Evolutionary conservation across 2,113 vertebrate genomes (phyloP).

Genomic region (Noctilio leporinus): DNA sequence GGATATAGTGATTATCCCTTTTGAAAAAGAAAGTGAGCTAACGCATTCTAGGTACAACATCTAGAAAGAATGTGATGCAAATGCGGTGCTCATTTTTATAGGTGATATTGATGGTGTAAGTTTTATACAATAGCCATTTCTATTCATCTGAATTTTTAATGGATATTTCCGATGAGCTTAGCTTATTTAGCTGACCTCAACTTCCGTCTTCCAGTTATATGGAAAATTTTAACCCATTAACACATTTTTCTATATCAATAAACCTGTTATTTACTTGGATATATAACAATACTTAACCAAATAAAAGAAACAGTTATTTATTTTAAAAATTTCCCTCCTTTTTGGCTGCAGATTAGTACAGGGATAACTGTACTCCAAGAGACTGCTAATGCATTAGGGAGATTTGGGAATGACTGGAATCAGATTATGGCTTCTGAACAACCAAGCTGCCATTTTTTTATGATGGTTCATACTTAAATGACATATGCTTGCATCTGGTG

Average conservation of each 20-base stretch:
- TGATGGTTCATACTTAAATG: conserved; percentile 94
- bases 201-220: not conserved
- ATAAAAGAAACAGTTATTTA: conserved; percentile 32
- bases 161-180: conserved; percentile 1
- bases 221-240: conserved; percentile 27
- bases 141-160: conserved; percentile 50
- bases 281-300: not conserved
- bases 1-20: conserved; percentile 28
- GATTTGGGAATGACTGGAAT: conserved; percentile 76
- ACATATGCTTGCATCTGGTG: conserved; percentile 87
- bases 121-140: conserved; percentile 5
- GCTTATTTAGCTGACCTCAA: not conserved
- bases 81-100: not conserved
- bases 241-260: not conserved
- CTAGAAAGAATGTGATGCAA: not conserved
- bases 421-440: conserved; percentile 88
- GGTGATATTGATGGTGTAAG: not conserved
- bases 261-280: conserved; percentile 1
- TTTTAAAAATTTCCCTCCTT: conserved; percentile 40
- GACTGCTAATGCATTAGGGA: conserved; percentile 74
- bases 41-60: not conserved
- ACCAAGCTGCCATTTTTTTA: conserved; percentile 95
- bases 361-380: conserved; percentile 48
- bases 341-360: conserved; percentile 48
- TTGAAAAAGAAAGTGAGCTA: not conserved